Evolutionary conservation across 2,888 invertebrate genomes (phyloP), one percentile per base, ranked within the genome.

Genomic region (Zhuqinia jingwanae): DNA sequence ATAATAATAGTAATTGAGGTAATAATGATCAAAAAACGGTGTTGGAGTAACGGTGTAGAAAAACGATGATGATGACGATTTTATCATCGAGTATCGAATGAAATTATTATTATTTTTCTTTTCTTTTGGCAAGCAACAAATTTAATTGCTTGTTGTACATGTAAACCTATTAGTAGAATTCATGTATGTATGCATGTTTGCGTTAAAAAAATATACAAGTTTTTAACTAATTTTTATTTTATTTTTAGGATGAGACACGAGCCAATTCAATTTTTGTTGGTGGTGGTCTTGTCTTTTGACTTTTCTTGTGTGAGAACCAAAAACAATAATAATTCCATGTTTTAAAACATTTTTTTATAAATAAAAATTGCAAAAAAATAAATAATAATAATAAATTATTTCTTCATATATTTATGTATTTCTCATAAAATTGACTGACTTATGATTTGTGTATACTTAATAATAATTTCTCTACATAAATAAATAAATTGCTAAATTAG

Each of bases 221-320:
- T n/a, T n/a, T n/a, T n/a, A n/a, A n/a, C n/a, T n/a, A n/a, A n/a
- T n/a, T n/a, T n/a, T n/a, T n/a, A n/a, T n/a, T n/a, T 70, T 47
- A 65, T 80, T 80, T 68, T 80, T 68, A 30, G 30, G 42, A 25
- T 42, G 85, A 85, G 80, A 85, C 85, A 80, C 80, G 85, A 85
- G 85, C 85, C 85, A 85, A 85, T 80, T 85, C 58, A 85, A 80
- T 65, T 73, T 80, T 70, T 75, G 73, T 79, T 76, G 76, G 47
- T 53, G 68, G 70, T 70, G 70, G 70, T 70, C 70, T 47, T 70
- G 47, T 50, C 70, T 70, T 68, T 60, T 50, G 15, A 5, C 13
- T 65, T 36, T 45, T 70, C n/a, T n/a, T n/a, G n/a, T 68, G 27
- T 70, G 80, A 42, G 63, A 80, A 70, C 36, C 3, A 80, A 17